These are phyloP conservation scores for Drosophila parvula DNA, from an alignment of 1,140 invertebrate species.

Conservation along the genomic window DNA sequence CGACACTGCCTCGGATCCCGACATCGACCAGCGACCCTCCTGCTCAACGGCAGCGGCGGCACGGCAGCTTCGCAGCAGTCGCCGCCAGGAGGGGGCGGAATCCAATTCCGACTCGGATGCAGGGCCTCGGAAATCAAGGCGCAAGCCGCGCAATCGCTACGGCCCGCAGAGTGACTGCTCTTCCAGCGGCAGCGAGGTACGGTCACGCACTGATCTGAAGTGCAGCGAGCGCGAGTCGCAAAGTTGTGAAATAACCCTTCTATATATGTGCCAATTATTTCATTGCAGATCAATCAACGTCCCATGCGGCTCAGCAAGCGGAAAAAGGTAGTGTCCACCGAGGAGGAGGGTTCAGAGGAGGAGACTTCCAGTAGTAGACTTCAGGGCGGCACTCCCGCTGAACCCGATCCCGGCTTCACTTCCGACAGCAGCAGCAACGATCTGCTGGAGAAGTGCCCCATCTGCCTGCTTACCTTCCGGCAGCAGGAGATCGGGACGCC, in stretches of 20 bases:
- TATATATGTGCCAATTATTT: not conserved
- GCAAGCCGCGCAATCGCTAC: conserved; percentile 73
- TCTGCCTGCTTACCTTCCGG: conserved; percentile 90
- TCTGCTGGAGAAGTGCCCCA: conserved; percentile 92
- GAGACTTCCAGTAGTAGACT: not conserved
- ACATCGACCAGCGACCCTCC: conserved; percentile 42
- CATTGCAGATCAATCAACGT: conserved; percentile 40
- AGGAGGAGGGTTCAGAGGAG: conserved; percentile 38
- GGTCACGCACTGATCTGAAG: not conserved
- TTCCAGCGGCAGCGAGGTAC: conserved; percentile 84
- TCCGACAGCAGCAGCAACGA: conserved; percentile 88
- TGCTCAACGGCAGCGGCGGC: conserved; percentile 37
- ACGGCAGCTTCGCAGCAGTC: conserved; percentile 17
- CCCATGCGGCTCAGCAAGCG: conserved; percentile 22
- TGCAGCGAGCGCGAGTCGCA: not conserved
- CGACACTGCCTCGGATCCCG: conserved; percentile 57
- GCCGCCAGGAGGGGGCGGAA: conserved; percentile 19
- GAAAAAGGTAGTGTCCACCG: conserved; percentile 44
- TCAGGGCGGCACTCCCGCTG: conserved; percentile 13
- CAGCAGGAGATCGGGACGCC: conserved; percentile 93
- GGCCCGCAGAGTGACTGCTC: conserved; percentile 55
- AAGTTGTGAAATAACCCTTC: not conserved
- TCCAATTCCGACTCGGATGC: conserved; percentile 67
- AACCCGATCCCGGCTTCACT: conserved; percentile 82
- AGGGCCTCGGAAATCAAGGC: conserved; percentile 32